Evolutionary conservation across 1,140 invertebrate species (phyloP).

Genomic region (Trachymyrmex cornetzi): DNA sequence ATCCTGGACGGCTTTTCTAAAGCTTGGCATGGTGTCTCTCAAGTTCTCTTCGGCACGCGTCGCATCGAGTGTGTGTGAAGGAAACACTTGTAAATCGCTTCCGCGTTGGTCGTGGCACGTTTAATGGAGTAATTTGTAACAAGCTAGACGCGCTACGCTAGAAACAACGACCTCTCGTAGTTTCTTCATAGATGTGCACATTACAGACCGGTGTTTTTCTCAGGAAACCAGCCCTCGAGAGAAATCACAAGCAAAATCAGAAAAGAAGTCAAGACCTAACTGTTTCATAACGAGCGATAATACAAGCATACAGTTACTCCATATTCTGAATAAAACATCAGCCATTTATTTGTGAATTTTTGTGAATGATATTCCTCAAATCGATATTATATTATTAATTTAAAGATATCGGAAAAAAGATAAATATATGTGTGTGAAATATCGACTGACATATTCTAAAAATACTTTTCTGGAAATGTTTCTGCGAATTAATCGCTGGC

Average conservation of each 20-base stretch:
- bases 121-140: constrained; percentile 61
- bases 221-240: constrained; percentile 7
- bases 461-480: background rate
- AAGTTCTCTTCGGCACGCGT: constrained; percentile 34
- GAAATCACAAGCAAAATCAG: constrained; percentile 1
- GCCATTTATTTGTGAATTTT: background rate
- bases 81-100: constrained; percentile 58
- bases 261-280: constrained; percentile 15
- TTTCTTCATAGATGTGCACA: constrained; percentile 21
- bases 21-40: constrained; percentile 32
- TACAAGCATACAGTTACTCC: background rate
- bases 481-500: background rate
- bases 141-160: constrained; percentile 43
- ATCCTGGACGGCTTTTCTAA: constrained; percentile 24
- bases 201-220: constrained; percentile 25
- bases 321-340: background rate
- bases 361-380: background rate
- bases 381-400: background rate
- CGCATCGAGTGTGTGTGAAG: constrained; percentile 13
- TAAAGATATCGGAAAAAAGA: background rate
- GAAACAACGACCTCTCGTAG: constrained; percentile 37
- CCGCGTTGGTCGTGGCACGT: constrained; percentile 44
- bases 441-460: background rate
- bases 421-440: background rate
- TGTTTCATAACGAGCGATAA: constrained; percentile 12